Conservation (phyloP, 1,140 invertebrate species). For the Helicoverpa armigera region DNA sequence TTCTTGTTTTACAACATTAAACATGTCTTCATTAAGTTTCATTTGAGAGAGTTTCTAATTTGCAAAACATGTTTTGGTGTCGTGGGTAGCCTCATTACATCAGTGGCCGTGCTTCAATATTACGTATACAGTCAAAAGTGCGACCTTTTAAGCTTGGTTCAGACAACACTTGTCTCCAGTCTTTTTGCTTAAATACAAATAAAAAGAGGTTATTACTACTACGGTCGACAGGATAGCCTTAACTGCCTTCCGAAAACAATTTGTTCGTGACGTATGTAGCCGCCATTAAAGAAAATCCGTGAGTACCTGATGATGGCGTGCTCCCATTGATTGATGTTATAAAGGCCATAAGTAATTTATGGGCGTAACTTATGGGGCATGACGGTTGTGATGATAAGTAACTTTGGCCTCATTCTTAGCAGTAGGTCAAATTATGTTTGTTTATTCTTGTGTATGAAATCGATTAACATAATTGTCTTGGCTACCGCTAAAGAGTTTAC, state of each 20-base stretch:
- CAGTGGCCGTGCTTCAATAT: background rate
- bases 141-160: background rate
- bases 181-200: background rate
- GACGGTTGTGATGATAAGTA: background rate
- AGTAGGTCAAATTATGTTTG: background rate
- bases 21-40: background rate
- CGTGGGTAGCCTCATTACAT: background rate
- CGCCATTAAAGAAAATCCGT: background rate
- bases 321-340: background rate
- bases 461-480: background rate
- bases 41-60: background rate
- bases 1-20: background rate
- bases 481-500: no score
- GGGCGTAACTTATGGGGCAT: background rate
- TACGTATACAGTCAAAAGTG: background rate
- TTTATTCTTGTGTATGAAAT: background rate
- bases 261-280: constrained; percentile 4
- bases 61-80: background rate
- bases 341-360: background rate
- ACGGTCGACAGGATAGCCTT: background rate
- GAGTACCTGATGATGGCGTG: background rate
- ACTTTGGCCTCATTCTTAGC: constrained; percentile 6
- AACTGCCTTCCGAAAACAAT: constrained; percentile 16
- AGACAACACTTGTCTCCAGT: background rate
- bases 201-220: background rate